These are phyloP conservation scores for Linnaemya tessellans DNA, from an alignment of 2,888 invertebrate genomes.

Conservation along the genomic window DNA sequence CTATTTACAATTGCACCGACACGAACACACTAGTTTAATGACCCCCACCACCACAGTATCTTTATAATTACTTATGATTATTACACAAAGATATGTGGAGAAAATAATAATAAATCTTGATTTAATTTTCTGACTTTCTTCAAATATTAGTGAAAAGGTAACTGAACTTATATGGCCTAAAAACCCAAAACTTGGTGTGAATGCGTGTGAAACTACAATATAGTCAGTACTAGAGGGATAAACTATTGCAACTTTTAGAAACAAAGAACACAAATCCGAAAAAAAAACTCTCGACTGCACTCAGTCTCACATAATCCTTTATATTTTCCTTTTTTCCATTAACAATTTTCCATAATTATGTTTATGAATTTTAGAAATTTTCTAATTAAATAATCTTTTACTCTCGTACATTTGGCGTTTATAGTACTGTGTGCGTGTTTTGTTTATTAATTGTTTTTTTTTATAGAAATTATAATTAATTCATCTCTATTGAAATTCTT, in stretches of 20 bases:
- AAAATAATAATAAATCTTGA: constrained; percentile 22
- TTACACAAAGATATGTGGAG: constrained; percentile 5
- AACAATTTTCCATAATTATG: constrained; percentile 35
- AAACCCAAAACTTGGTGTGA: constrained; percentile 39
- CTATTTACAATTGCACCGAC: constrained; percentile 43
- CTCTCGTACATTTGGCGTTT: not conserved
- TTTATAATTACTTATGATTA: constrained; percentile 32
- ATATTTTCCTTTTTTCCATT: constrained; percentile 26
- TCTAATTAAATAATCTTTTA: constrained; percentile 2
- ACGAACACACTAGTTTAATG: constrained; percentile 54
- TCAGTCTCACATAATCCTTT: constrained; percentile 53
- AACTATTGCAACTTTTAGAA: constrained; percentile 40
- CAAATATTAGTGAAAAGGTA: constrained; percentile 59
- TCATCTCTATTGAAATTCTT: constrained; percentile 40
- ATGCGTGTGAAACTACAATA: constrained; percentile 21
- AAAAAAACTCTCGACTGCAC: constrained; percentile 4
- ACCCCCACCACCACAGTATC: constrained; percentile 38
- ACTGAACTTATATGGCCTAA: constrained; percentile 69
- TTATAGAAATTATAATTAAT: constrained; percentile 59
- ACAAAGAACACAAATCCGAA: constrained; percentile 65
- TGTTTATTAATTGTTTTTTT: constrained; percentile 57
- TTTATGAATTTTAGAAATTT: constrained; percentile 5
- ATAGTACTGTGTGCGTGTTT: constrained; percentile 56
- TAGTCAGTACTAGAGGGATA: constrained; percentile 15
- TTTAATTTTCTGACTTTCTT: not conserved